A percentile compares a stretch with the other conserved stretches of the same genome.
Conservation (phyloP, 2,888 invertebrate species). For the Ariolimax columbianus region DNA sequence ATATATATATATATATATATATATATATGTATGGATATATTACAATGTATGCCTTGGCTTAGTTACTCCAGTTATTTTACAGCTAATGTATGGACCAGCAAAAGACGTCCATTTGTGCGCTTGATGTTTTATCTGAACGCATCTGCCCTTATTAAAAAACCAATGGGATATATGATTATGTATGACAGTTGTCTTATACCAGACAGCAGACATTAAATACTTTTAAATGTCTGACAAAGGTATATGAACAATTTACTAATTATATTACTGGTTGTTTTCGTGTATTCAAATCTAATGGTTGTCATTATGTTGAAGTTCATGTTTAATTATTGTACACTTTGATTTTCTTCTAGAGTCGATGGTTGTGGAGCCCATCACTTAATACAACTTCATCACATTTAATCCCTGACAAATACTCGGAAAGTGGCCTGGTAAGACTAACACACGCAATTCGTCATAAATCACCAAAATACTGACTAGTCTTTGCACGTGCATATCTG, state of each 20-base stretch:
- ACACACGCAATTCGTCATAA: slow-evolving; percentile 28
- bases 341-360: slow-evolving; percentile 73
- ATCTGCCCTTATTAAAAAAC: too few relatives aligned
- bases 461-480: not conserved
- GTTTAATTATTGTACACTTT: slow-evolving; percentile 7
- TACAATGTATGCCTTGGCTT: not conserved
- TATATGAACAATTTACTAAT: too few relatives aligned
- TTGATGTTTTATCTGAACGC: too few relatives aligned
- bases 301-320: not conserved
- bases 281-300: not conserved
- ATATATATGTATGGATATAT: not conserved
- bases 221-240: too few relatives aligned
- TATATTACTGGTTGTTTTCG: too few relatives aligned
- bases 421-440: slow-evolving; percentile 75
- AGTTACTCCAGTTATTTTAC: not conserved
- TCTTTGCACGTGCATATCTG: not conserved
- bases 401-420: slow-evolving; percentile 75
- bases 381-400: slow-evolving; percentile 72
- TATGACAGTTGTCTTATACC: too few relatives aligned
- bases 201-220: too few relatives aligned
- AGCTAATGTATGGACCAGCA: not conserved
- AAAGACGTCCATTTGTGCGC: too few relatives aligned
- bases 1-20: not conserved
- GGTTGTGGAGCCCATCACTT: slow-evolving; percentile 73
- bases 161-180: too few relatives aligned